Base-by-base conservation (phyloP, 92 coral and sea anemone genomes). In the Parazoanthus atlanticus region DNA sequence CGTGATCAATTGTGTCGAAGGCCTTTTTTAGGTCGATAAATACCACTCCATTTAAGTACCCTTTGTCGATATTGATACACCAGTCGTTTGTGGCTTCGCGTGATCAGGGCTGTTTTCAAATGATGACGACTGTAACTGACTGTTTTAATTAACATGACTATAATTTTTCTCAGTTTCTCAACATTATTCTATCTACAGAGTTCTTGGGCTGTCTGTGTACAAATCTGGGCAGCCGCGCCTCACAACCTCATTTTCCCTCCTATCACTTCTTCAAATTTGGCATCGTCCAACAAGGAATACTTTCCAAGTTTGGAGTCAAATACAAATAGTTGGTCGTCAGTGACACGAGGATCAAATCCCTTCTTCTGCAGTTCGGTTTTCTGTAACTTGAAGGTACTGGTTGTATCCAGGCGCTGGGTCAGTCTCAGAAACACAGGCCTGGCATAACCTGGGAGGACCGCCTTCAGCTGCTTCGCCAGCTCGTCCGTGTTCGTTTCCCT, bases 371-470 rank as follows among this genome's bases (percentile, higher is more conserved):
- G 82, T 25, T 65, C 74, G 31, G 61, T 25, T 81, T 89, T 89
- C 84, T 54, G 78, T 26, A 89, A 82, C 23, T 83, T 89, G 52
- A 74, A 82, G 4, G 91, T 89, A 6, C 91, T 82, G 28, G 91
- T 89, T 43, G 84, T 75, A 16, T 83, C 88, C 8, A 76, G 66
- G 33, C 69, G 49, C 23, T 74, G 69, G 11, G 82, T 75, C 40
- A 83, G 75, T 83, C 91, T 46, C 32, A 83, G 88, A 40, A 89
- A 89, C 29, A 89, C 54, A n/a, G 91, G 91, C 36, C 83, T 56
- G 9, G 91, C 91, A 61, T 89, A 89, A 0, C 77, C 6, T 29
- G 91, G 91, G 10, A 89, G 75, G 7, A 47, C 54, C 8, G 33
- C 88, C 83, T 76, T 12, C 10, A 89, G 30, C 75, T 83, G 73